Evolutionary conservation across 2,888 invertebrate genomes (phyloP), one percentile per base, ranked within the genome.

Genomic region (Trilocha varians): DNA sequence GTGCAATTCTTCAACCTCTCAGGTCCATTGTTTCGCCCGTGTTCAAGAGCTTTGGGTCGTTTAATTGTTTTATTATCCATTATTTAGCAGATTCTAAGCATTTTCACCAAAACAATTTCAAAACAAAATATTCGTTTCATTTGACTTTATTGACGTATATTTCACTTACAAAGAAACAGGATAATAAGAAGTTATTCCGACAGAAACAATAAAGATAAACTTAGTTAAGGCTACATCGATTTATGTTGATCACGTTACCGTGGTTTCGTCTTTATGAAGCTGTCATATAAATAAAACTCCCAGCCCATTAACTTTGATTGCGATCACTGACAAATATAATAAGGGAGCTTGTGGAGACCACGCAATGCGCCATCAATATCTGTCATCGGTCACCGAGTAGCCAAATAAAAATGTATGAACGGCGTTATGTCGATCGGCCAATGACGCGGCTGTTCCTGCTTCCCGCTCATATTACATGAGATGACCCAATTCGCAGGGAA

Each of bases 351-450:
- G 63, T 50, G 62, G 58, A 54, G 55, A 62, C 55, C 60, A 65
- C 64, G 61, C 61, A 52, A 60, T 67, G 52, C 59, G 62, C 61
- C 82, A 84, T 84, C 80, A 80, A 84, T 85, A 79, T 71, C 80
- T 78, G 82, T 78, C 84, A 73, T 64, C 74, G 61, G 73, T 68
- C 69, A 70, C 69, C 58, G 68, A 72, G 73, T 68, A 74, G 70
- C 78, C 74, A 78, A 78, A 78, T 76, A 78, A 72, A 76, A 75
- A 70, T 71, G 77, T 75, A 74, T 77, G 74, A 69, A 71, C 70
- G 66, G 57, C 62, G 58, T 50, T 45, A 47, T 32, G 40, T 58
- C 67, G 60, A 70, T 68, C 56, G 56, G 46, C 57, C 50, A 53
- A 56, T 73, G 74, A 74, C 68, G 67, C 56, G 52, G 55, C 55